Percentiles rank a stretch among this genome's conserved stretches.
Evolutionary conservation across 1,140 invertebrate genomes (phyloP).

Genomic region (Coelopa frigida): DNA sequence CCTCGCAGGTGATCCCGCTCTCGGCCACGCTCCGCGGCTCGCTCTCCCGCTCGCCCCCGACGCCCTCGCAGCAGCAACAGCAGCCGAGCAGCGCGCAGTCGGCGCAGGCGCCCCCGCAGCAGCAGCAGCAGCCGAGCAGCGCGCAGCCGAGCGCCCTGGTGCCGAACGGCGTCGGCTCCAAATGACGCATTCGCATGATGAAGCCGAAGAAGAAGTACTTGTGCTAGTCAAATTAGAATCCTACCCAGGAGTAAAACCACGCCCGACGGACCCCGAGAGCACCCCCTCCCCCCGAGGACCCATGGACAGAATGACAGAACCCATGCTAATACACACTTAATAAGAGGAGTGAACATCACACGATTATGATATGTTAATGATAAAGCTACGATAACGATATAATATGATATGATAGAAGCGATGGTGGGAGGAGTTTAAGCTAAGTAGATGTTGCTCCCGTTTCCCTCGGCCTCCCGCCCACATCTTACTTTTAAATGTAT

Average conservation of each 20-base stretch:
- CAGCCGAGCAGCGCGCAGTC: slow-evolving; percentile 19
- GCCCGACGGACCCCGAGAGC: too few species aligned
- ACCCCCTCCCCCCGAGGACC: not conserved
- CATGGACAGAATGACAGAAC: not conserved
- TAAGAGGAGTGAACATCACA: not conserved
- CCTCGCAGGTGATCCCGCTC: slow-evolving; percentile 17
- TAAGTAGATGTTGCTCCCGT: too few species aligned
- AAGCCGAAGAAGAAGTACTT: slow-evolving; percentile 45
- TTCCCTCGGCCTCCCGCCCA: too few species aligned
- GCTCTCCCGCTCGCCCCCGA: slow-evolving; percentile 36
- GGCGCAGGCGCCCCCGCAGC: slow-evolving; percentile 13
- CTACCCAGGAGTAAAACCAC: too few species aligned
- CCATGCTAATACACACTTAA: not conserved
- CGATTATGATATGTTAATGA: slow-evolving; percentile 1
- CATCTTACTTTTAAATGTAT: too few species aligned
- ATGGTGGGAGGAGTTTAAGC: too few species aligned
- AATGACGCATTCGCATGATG: slow-evolving; percentile 47
- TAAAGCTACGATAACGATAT: not conserved
- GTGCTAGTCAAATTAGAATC: slow-evolving; percentile 46
- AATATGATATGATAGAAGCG: not conserved
- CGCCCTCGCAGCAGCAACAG: slow-evolving; percentile 25
- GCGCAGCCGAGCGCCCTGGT: slow-evolving; percentile 33
- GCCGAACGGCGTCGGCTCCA: slow-evolving; percentile 39
- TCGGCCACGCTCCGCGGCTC: slow-evolving; percentile 25
- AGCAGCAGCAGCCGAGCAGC: slow-evolving; percentile 10